These are phyloP conservation scores for Drosophila emarginata DNA, from an alignment of 2,888 invertebrate genomes.

Conservation along the genomic window DNA sequence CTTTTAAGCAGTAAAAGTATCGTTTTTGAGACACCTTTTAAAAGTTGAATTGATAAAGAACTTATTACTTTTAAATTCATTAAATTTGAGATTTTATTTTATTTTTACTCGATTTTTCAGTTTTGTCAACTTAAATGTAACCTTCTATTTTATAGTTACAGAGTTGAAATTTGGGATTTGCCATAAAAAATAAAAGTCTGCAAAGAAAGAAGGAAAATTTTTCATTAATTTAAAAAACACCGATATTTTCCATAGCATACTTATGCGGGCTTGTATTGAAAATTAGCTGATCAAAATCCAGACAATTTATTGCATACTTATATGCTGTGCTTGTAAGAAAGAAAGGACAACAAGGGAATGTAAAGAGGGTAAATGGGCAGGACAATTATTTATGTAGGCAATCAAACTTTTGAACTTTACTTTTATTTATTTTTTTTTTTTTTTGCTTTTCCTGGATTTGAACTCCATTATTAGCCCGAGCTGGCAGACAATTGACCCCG, in stretches of 20 bases:
- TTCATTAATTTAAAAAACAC: background rate
- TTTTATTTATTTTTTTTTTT: background rate
- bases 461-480: constrained; percentile 32
- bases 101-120: too few species aligned
- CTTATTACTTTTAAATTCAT: too few species aligned
- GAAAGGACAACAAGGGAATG: background rate
- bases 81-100: too few species aligned
- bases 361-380: too few species aligned
- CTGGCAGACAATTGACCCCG: constrained; percentile 32
- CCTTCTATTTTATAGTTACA: too few species aligned
- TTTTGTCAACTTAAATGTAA: too few species aligned
- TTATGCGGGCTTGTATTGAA: constrained; percentile 10
- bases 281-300: background rate
- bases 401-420: constrained; percentile 1
- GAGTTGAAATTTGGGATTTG: too few species aligned
- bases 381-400: constrained; percentile 27
- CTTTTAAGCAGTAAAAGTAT: too few species aligned
- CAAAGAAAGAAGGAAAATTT: background rate
- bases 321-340: background rate
- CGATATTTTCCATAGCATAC: background rate
- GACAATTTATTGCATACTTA: background rate
- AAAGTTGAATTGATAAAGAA: too few species aligned
- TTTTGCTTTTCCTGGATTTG: background rate
- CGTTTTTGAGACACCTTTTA: too few species aligned
- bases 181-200: too few species aligned